These are phyloP conservation scores for Heliocidaris erythrogramma DNA, from an alignment of 35 echinoderm and acorn worm species.

Conservation along the genomic window DNA sequence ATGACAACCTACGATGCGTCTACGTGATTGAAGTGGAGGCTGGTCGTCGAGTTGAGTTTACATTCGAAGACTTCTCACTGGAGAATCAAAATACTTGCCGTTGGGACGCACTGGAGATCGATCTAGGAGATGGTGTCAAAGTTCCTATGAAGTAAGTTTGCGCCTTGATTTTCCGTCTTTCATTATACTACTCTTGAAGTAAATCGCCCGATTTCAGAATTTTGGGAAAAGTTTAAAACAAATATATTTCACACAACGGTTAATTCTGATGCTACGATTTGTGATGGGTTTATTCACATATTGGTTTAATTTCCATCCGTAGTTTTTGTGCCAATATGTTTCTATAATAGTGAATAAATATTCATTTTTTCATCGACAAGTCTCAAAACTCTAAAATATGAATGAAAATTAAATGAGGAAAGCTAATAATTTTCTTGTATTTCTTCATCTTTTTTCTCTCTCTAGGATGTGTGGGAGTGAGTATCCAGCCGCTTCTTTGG, in stretches of 20 bases:
- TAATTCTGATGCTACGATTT: no score
- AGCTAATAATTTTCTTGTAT: background rate
- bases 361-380: no score
- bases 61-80: background rate
- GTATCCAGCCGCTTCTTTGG: constrained; percentile 20
- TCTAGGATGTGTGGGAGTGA: constrained; percentile 16
- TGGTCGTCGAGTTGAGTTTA: constrained; percentile 28
- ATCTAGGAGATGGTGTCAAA: constrained; percentile 35
- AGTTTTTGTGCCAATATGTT: no score
- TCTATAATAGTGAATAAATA: no score
- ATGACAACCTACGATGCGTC: background rate
- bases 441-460: background rate
- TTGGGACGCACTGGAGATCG: constrained; percentile 17
- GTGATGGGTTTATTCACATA: no score
- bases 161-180: background rate
- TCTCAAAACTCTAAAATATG: no score
- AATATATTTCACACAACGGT: no score
- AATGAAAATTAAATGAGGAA: background rate
- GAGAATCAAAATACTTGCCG: constrained; percentile 7
- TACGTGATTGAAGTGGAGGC: constrained; percentile 36
- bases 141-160: constrained; percentile 50
- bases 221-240: no score
- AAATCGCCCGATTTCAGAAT: no score
- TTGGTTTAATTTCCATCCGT: no score
- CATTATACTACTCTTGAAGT: no score